Conservation (phyloP, 2,797 vertebrate genomes). For the Pygocentrus nattereri region DNA sequence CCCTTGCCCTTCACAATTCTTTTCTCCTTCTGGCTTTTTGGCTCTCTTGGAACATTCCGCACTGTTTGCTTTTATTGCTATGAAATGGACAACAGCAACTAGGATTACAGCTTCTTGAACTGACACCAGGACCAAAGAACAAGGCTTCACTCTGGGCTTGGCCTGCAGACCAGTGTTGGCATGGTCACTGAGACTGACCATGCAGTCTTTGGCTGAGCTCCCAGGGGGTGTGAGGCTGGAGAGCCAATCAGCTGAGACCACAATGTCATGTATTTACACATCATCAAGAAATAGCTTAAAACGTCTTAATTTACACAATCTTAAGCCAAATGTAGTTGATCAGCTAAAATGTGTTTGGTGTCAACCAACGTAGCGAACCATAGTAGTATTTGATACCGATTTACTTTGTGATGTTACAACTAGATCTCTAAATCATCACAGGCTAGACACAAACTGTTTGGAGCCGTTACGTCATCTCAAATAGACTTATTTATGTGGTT, state of each 20-base stretch:
- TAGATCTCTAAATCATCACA: no score
- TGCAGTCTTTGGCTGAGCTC: background rate
- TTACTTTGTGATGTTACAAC: no score
- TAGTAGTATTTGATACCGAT: no score
- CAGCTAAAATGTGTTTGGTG: no score
- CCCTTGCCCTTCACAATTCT: no score
- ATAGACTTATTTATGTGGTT: background rate
- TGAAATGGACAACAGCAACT: background rate
- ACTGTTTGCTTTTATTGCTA: background rate
- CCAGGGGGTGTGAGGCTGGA: background rate
- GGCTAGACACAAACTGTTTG: no score
- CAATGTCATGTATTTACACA: background rate
- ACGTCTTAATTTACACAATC: no score
- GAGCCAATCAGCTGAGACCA: conserved; percentile 1
- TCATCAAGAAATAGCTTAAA: background rate
- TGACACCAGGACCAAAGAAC: background rate
- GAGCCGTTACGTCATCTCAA: no score
- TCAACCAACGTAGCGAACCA: no score
- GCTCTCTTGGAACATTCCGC: background rate
- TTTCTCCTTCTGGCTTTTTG: no score
- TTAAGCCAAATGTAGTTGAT: no score
- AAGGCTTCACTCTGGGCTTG: background rate
- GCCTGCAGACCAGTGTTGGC: background rate
- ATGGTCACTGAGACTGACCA: background rate
- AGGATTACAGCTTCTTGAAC: background rate